Percentiles rank a stretch among this genome's conserved stretches.
Conservation (phyloP, 2,113 vertebrate species). For the Micromys minutus region DNA sequence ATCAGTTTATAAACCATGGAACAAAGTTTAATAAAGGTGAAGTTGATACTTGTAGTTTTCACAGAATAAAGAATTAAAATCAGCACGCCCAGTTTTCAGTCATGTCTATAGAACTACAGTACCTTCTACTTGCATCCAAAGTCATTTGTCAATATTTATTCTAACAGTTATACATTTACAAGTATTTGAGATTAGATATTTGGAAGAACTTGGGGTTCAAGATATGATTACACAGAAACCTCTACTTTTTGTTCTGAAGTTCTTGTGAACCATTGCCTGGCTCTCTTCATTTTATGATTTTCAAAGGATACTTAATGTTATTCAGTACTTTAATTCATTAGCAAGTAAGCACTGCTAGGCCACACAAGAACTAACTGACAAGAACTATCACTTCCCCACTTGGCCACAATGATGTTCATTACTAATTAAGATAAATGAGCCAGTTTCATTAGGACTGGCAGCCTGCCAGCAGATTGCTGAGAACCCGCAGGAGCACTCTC, state of each 20-base stretch:
- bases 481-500: no score
- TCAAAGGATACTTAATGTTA: not conserved
- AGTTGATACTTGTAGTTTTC: not conserved
- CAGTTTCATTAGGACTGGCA: no score
- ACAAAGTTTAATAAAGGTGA: not conserved
- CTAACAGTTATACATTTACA: not conserved
- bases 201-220: not conserved
- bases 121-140: not conserved
- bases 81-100: not conserved
- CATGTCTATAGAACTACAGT: not conserved
- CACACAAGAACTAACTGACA: not conserved
- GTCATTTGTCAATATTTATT: not conserved
- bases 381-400: not conserved
- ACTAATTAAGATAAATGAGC: not conserved
- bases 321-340: not conserved
- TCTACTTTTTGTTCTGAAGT: not conserved
- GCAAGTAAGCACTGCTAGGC: not conserved
- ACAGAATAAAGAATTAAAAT: not conserved
- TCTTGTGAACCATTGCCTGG: not conserved
- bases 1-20: not conserved
- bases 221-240: not conserved
- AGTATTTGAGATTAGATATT: not conserved
- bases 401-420: not conserved
- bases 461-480: no score
- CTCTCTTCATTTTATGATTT: not conserved